Conservation (phyloP, 1,140 invertebrate genomes). For the Drosophila prosaltans region DNA sequence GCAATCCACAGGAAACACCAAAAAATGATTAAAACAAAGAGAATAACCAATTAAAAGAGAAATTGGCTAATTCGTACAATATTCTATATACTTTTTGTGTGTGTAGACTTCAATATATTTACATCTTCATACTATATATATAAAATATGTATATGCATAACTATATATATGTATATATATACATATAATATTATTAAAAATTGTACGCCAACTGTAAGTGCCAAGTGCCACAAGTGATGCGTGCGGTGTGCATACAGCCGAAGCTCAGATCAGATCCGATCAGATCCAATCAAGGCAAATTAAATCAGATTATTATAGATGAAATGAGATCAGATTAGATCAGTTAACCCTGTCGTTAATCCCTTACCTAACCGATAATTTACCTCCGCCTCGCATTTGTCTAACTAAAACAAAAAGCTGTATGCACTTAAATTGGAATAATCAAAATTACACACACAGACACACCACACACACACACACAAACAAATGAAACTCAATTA, state of each 20-base stretch:
- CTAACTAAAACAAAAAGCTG: constrained; percentile 25
- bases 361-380: constrained; percentile 47
- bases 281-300: constrained; percentile 2
- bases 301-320: constrained; percentile 1
- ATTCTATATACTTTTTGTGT: constrained; percentile 10
- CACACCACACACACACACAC: constrained; percentile 10
- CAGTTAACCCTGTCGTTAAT: background rate
- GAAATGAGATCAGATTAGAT: background rate
- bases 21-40: constrained; percentile 28
- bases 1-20: constrained; percentile 27
- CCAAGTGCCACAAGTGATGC: constrained; percentile 10
- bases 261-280: background rate
- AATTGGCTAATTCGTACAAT: constrained; percentile 23
- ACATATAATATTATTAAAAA: constrained; percentile 2
- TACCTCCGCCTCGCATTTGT: constrained; percentile 51
- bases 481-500: constrained; percentile 58
- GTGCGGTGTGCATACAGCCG: constrained; percentile 14
- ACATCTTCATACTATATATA: background rate
- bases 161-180: constrained; percentile 11
- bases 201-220: constrained; percentile 11
- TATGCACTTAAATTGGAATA: constrained; percentile 27
- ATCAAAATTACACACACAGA: constrained; percentile 17
- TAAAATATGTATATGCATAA: constrained; percentile 17
- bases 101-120: constrained; percentile 2
- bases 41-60: constrained; percentile 24